Conservation (phyloP, 2,888 invertebrate species). For the Mimumesa dahlbomi region DNA sequence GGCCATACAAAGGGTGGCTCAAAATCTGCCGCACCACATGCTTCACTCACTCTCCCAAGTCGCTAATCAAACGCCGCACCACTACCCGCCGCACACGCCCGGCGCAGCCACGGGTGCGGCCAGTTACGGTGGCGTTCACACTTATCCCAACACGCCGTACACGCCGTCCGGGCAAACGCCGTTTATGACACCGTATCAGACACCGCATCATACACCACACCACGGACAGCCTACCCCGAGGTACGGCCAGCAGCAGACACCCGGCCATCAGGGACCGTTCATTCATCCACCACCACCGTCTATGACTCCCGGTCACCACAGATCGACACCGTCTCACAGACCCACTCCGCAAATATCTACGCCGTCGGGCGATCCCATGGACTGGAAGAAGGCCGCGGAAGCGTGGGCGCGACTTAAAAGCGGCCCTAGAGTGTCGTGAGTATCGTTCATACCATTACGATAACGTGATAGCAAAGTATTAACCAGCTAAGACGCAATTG, state of each 20-base stretch:
- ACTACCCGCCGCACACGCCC: slow-evolving; percentile 87
- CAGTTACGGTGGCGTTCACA: slow-evolving; percentile 81
- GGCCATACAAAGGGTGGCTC: slow-evolving; percentile 87
- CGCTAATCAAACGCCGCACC: slow-evolving; percentile 82
- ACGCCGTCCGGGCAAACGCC: slow-evolving; percentile 96
- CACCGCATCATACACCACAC: slow-evolving; percentile 84
- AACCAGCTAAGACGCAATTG: too few relatives aligned
- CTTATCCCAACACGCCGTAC: slow-evolving; percentile 90
- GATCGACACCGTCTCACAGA: slow-evolving; percentile 77
- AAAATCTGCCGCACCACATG: slow-evolving; percentile 87
- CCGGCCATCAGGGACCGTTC: slow-evolving; percentile 82
- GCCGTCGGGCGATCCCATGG: slow-evolving; percentile 84
- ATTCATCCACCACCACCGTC: slow-evolving; percentile 77
- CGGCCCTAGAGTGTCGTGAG: slow-evolving; percentile 74
- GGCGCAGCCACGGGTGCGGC: slow-evolving; percentile 87
- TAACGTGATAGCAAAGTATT: too few relatives aligned
- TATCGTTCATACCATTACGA: slow-evolving; percentile 7
- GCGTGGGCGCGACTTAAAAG: slow-evolving; percentile 86
- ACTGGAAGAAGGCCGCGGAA: slow-evolving; percentile 96
- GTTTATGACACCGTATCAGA: slow-evolving; percentile 95
- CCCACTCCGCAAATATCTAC: slow-evolving; percentile 64
- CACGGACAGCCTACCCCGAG: slow-evolving; percentile 72
- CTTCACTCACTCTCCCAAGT: slow-evolving; percentile 87
- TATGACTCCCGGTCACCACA: slow-evolving; percentile 49
- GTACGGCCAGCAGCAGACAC: slow-evolving; percentile 73